Evolutionary conservation across 2,113 vertebrate species (phyloP), one percentile per base, ranked within the genome.

Genomic region (Bagarius yarrelli): DNA sequence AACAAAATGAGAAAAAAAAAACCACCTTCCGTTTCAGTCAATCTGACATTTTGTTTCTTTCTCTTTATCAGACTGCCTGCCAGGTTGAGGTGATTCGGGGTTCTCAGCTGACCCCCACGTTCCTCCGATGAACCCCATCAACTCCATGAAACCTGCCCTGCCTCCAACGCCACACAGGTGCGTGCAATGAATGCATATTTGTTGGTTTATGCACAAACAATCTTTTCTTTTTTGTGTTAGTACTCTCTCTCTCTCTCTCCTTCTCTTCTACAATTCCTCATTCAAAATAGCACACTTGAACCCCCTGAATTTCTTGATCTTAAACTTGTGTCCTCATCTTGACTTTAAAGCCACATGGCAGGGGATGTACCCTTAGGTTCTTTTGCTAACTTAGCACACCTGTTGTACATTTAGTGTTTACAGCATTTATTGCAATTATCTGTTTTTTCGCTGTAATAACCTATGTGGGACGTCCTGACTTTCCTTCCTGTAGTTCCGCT

Each of bases 141-240:
- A 97, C 94, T 96, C 95, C 92, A 95, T 97, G 95, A 98, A 98
- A 96, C 94, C 96, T 84, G 93, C 93, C 86, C 93, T 96, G 91
- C 96, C 95, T 86, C 94, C 95, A 83, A 91, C 92, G 63, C 94
- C 95, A 87, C 96, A 96, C 89, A 94, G 97, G 96, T 98, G 91
- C 93, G 92, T 88, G 32, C 1, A 1, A 14, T 57, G 30, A 56
- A 0, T 61, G 96, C 97, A 91, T 93, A 91, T 87, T 19, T 23
- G 16, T 34, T 27, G 60, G 19, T 72, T 55, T 47, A 1, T 66
- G 18, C 50, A 23, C 78, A 70, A 69, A 59, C 78, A 8, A 36
- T 59, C 66, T 66, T 47, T 16, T 59, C 36, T 30, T 1, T 14
- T 59, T 14, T 53, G 19, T 57, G 50, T 23, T 16, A 13, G 34